These are phyloP conservation scores for Cataglyphis livida DNA, from an alignment of 2,888 invertebrate species.

Conservation along the genomic window DNA sequence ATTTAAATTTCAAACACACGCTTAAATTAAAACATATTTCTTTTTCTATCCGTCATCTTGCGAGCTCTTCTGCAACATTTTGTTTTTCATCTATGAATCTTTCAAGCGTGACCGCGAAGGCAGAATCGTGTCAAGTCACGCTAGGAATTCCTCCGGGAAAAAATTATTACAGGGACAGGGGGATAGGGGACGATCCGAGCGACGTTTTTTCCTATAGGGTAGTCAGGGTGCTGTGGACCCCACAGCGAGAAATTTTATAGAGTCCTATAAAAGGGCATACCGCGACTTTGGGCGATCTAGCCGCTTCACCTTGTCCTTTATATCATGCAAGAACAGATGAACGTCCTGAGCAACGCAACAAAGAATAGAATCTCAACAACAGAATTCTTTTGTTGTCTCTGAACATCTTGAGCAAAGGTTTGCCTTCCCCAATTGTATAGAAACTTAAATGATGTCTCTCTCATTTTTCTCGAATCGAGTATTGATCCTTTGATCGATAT, in stretches of 20 bases:
- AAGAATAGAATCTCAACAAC: constrained; percentile 10
- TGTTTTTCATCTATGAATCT: constrained; percentile 52
- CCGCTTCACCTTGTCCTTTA: constrained; percentile 64
- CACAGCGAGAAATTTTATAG: constrained; percentile 78
- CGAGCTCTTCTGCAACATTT: constrained; percentile 44
- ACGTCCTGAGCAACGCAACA: not conserved
- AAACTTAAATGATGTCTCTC: not conserved
- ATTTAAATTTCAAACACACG: not conserved
- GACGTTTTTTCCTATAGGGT: constrained; percentile 59
- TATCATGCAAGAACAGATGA: constrained; percentile 56
- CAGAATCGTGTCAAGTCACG: constrained; percentile 59
- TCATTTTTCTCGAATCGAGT: not conserved
- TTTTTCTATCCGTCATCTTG: constrained; percentile 13
- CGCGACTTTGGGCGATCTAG: constrained; percentile 71
- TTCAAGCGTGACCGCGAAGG: constrained; percentile 48
- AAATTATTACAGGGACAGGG: constrained; percentile 55
- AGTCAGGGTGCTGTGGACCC: constrained; percentile 71
- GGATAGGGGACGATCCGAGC: constrained; percentile 35
- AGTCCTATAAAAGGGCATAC: constrained; percentile 76
- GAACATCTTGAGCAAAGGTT: constrained; percentile 15
- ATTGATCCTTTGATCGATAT: not conserved
- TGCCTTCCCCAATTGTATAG: not conserved
- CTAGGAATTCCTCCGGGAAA: constrained; percentile 60
- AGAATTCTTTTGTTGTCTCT: constrained; percentile 21
- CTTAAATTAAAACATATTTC: not conserved